A percentile compares a stretch with the other conserved stretches of the same genome.
Evolutionary conservation across 2,797 vertebrate species (phyloP).

Genomic region (Acridotheres tristis): DNA sequence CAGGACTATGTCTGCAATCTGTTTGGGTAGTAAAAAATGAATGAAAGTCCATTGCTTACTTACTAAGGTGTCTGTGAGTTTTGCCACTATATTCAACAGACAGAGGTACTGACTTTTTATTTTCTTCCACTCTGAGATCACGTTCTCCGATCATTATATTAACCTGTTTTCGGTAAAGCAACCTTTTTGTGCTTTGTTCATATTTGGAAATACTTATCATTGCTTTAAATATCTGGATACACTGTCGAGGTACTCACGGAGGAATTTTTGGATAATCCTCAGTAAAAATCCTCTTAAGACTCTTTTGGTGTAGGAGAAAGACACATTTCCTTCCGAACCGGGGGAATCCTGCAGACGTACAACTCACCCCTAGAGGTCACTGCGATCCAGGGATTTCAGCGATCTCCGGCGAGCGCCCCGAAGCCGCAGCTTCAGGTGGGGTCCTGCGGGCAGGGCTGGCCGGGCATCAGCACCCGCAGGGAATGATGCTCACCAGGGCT

Average conservation of each 20-base stretch:
- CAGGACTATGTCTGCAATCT: neutral
- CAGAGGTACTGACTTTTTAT: neutral
- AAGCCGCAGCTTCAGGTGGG: neutral
- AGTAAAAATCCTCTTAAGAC: neutral
- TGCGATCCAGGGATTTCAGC: slow-evolving; percentile 61
- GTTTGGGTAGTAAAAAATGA: neutral
- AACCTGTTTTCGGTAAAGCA: neutral
- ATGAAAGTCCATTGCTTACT: neutral
- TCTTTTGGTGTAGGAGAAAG: neutral
- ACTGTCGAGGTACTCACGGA: neutral
- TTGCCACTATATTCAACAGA: neutral
- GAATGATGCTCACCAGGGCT: neutral
- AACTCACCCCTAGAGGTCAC: slow-evolving; percentile 75
- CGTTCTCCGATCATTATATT: neutral
- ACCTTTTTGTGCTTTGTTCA: neutral
- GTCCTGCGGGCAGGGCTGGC: neutral
- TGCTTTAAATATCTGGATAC: neutral
- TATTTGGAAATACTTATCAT: neutral
- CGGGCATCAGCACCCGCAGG: too few relatives aligned
- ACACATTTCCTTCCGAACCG: neutral
- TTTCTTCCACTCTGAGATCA: neutral
- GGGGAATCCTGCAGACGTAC: slow-evolving; percentile 24
- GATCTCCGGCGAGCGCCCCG: neutral
- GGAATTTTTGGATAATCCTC: neutral
- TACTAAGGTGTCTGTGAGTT: neutral